Conservation (phyloP, 2,113 vertebrate species). For the Alethe castanea region DNA sequence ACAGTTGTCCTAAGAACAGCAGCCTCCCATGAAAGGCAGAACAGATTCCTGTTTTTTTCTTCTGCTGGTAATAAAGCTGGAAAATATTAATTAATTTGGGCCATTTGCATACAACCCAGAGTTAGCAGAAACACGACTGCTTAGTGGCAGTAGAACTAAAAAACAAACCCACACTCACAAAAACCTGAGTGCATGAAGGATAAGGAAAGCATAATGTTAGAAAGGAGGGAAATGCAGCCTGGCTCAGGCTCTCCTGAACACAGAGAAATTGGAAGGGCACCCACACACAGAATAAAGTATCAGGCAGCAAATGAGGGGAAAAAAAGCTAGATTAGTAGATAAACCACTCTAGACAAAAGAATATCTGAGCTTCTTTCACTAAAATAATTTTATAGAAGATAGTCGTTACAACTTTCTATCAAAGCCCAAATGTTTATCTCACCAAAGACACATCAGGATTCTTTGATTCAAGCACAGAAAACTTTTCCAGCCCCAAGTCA, state of each 20-base stretch:
- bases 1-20: background rate
- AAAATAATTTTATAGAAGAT: background rate
- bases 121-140: background rate
- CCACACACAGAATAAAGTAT: background rate
- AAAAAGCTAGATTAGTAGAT: background rate
- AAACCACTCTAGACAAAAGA: background rate
- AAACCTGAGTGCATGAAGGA: background rate
- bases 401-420: background rate
- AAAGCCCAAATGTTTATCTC: background rate
- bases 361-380: background rate
- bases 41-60: background rate
- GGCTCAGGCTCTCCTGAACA: background rate
- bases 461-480: background rate
- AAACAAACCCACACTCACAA: background rate
- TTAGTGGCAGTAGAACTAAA: background rate
- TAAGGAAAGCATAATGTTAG: background rate
- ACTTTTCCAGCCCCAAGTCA: background rate
- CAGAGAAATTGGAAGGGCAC: background rate
- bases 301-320: fast-evolving
- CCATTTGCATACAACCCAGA: background rate
- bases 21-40: background rate
- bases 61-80: background rate
- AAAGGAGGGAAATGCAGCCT: background rate
- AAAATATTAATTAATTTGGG: background rate
- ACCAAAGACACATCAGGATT: background rate